phyloP scores from a whole-genome alignment of 2,797 vertebrate genomes.

The Gymnopithys bicolor region DNA sequence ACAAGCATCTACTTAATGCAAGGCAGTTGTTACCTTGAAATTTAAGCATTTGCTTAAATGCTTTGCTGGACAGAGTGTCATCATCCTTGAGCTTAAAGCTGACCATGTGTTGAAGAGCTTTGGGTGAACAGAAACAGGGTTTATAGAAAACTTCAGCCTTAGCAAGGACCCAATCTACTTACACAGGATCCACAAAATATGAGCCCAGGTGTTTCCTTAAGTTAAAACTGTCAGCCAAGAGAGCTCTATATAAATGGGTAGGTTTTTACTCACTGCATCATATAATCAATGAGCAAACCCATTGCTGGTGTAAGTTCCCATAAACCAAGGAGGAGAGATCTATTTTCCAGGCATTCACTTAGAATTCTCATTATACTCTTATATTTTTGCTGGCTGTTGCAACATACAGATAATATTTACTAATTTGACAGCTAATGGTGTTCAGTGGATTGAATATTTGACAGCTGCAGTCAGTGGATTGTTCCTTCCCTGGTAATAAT shows the following conservation, averaged over 20 bases:
- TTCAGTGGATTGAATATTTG: slow-evolving; percentile 9
- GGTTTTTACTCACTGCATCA: background rate
- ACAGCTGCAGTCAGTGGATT: background rate
- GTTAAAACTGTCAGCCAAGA: background rate
- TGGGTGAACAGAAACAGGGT: background rate
- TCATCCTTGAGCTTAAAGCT: background rate
- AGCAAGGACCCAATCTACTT: background rate
- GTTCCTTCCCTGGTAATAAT: slow-evolving; percentile 6
- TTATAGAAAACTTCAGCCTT: background rate
- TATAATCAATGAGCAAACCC: background rate
- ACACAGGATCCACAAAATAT: background rate
- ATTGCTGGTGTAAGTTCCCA: background rate
- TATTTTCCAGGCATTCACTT: background rate
- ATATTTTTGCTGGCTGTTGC: background rate
- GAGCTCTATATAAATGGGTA: background rate
- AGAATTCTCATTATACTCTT: background rate
- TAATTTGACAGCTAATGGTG: slow-evolving; percentile 13
- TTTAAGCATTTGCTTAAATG: background rate
- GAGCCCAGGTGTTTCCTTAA: background rate
- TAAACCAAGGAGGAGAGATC: background rate
- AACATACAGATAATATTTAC: slow-evolving; percentile 4
- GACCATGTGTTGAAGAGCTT: background rate
- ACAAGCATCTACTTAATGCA: background rate
- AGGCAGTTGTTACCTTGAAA: background rate
- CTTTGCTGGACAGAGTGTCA: background rate